phyloP scores from a whole-genome alignment of 2,797 vertebrate species.

The Phyllotis vaccarum region DNA sequence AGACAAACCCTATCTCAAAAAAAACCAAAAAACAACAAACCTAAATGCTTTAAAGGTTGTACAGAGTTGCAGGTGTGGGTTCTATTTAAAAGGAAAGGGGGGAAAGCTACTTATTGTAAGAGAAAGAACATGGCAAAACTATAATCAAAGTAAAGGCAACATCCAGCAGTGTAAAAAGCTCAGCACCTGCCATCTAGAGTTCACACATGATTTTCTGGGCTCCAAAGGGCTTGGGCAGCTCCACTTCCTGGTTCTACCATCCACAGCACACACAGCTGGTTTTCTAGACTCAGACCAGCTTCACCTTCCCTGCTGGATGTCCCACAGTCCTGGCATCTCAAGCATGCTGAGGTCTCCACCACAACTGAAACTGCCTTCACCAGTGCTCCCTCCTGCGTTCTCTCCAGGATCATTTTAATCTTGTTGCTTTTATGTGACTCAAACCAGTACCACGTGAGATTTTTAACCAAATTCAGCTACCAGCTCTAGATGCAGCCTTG shows the following conservation, averaged over 20 bases:
- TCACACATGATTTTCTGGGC: neutral
- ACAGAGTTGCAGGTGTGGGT: neutral
- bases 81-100: neutral
- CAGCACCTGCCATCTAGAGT: neutral
- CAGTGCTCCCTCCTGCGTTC: neutral
- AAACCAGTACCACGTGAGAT: neutral
- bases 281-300: neutral
- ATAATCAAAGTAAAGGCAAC: neutral
- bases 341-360: neutral
- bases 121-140: neutral
- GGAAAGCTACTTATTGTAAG: neutral
- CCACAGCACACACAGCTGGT: too few species aligned
- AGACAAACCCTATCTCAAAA: neutral
- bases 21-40: neutral
- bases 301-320: neutral
- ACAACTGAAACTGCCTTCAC: neutral
- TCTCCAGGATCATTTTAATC: neutral
- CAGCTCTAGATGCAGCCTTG: neutral
- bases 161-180: neutral
- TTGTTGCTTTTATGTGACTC: neutral
- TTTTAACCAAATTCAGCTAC: neutral
- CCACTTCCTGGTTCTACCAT: neutral
- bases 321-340: neutral
- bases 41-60: neutral
- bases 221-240: neutral